Conservation (phyloP, 2,888 invertebrate species). For the Andrena bicolor region DNA sequence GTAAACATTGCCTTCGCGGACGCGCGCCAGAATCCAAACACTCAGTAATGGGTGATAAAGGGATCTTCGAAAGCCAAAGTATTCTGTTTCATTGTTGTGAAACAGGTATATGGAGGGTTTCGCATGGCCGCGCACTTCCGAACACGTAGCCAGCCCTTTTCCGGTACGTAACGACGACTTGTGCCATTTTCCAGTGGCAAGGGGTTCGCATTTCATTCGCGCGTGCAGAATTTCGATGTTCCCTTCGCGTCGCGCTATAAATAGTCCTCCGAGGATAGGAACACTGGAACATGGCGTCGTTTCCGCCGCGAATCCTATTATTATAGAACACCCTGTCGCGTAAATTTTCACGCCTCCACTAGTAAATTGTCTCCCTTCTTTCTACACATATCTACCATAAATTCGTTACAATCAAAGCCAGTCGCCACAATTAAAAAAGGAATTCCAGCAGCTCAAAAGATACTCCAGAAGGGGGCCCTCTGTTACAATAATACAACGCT, state of each 20-base stretch:
- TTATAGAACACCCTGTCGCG: conserved; percentile 29
- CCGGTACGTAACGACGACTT: conserved; percentile 30
- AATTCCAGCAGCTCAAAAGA: no score
- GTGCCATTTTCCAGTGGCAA: conserved; percentile 46
- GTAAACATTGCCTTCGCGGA: background rate
- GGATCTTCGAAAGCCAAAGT: conserved; percentile 16
- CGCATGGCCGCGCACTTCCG: conserved; percentile 36
- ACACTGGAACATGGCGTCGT: conserved; percentile 32
- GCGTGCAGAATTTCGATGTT: conserved; percentile 63
- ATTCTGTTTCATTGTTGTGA: conserved; percentile 30
- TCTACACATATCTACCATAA: background rate
- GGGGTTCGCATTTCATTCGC: conserved; percentile 64
- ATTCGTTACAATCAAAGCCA: no score
- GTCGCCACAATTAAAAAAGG: no score
- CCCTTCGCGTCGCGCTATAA: conserved; percentile 43
- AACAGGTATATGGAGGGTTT: conserved; percentile 41
- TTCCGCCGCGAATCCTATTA: conserved; percentile 50
- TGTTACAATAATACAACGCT: background rate
- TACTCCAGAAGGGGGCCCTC: no score
- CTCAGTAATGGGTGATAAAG: background rate
- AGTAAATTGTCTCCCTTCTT: conserved; percentile 36
- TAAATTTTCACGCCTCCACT: conserved; percentile 52
- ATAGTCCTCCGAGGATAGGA: conserved; percentile 16
- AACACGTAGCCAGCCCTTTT: conserved; percentile 39
- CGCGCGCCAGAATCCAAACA: background rate